These are phyloP conservation scores for Trachelus tabidus DNA, from an alignment of 2,888 invertebrate genomes.

Conservation along the genomic window DNA sequence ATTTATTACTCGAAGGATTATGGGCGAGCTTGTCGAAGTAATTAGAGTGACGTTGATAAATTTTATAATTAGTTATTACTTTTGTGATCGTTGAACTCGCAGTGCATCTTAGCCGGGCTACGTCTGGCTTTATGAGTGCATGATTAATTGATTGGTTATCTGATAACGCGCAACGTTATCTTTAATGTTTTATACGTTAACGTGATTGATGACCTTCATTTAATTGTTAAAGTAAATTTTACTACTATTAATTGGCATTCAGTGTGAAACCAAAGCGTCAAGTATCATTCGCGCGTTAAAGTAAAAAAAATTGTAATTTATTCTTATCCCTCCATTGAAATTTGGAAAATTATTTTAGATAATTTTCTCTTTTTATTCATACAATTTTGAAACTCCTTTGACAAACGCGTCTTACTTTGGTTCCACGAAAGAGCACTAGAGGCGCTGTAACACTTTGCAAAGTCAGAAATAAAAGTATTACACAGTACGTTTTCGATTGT, in stretches of 20 bases:
- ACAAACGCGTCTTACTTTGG: too few species aligned
- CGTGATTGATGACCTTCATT: not conserved
- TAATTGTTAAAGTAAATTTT: not conserved
- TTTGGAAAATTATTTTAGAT: too few species aligned
- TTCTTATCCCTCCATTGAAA: too few species aligned
- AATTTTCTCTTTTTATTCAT: too few species aligned
- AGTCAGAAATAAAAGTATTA: not conserved
- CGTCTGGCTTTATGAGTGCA: not conserved
- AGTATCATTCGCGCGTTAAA: too few species aligned
- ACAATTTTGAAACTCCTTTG: too few species aligned
- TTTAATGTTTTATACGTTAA: not conserved
- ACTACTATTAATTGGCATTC: not conserved
- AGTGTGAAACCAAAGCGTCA: not conserved
- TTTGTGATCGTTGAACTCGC: not conserved
- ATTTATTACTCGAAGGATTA: not conserved
- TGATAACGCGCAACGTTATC: not conserved
- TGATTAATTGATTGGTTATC: not conserved
- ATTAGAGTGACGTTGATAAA: constrained; percentile 9
- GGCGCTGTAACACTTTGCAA: not conserved
- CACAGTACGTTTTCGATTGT: not conserved
- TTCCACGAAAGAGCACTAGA: too few species aligned
- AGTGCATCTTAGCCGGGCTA: not conserved
- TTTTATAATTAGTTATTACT: constrained; percentile 12
- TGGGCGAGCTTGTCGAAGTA: not conserved
- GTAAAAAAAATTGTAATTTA: too few species aligned